A percentile compares a stretch with the other conserved stretches of the same genome.
Conservation (phyloP, 2,797 vertebrate species). For the Danio tinwini region DNA sequence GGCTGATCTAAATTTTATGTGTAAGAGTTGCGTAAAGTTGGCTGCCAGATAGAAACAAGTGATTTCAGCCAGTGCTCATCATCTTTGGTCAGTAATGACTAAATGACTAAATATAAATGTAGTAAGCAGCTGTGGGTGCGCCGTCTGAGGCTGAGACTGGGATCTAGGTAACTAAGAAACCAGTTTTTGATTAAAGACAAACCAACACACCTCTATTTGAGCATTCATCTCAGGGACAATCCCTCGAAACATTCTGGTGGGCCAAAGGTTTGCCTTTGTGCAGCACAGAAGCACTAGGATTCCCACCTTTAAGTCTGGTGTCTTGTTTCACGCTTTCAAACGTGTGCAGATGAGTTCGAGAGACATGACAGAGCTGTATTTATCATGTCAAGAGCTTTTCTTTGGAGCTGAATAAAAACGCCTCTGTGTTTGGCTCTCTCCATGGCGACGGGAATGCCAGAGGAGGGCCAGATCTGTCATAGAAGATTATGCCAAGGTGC, state of each 20-base stretch:
- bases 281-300: conserved; percentile 68
- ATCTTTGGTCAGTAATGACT: not conserved
- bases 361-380: conserved; percentile 68
- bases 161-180: conserved; percentile 26
- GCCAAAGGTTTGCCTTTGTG: conserved; percentile 67
- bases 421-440: conserved; percentile 65
- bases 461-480: conserved; percentile 61
- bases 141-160: conserved; percentile 22
- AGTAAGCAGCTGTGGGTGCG: not conserved
- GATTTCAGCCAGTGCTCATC: not conserved
- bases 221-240: conserved; percentile 52
- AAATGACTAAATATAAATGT: too few species aligned
- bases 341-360: conserved; percentile 54
- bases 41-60: not conserved
- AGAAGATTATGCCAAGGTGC: conserved; percentile 57
- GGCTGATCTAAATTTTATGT: not conserved
- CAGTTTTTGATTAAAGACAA: not conserved
- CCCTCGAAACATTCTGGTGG: conserved; percentile 64
- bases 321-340: conserved; percentile 68
- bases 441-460: conserved; percentile 59
- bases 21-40: not conserved
- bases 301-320: conserved; percentile 74
- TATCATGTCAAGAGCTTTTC: conserved; percentile 59
- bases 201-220: conserved; percentile 37
- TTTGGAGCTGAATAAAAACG: conserved; percentile 59